These are phyloP conservation scores for Sciurus carolinensis DNA, from an alignment of 2,797 vertebrate genomes.

Conservation along the genomic window DNA sequence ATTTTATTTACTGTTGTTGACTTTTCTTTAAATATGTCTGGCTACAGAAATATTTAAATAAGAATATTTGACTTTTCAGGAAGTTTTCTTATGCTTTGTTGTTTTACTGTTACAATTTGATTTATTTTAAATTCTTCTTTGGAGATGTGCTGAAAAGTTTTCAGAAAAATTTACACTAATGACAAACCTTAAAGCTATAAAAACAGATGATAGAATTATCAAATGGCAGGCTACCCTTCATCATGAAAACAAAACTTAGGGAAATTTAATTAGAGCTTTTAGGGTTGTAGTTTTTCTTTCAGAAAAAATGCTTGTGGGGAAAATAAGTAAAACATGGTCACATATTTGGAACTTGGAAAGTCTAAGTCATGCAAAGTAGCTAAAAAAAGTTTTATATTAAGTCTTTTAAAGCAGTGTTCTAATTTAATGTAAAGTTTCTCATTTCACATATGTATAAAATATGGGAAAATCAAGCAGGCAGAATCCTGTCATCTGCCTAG, in stretches of 20 bases:
- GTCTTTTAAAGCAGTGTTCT: conserved; percentile 32
- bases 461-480: conserved; percentile 40
- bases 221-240: neutral
- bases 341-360: conserved; percentile 30
- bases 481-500: neutral
- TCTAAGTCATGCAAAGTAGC: conserved; percentile 28
- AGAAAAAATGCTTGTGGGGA: neutral
- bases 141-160: neutral
- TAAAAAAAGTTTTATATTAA: conserved; percentile 60
- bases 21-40: conserved; percentile 60
- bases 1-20: conserved; percentile 58
- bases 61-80: conserved; percentile 65
- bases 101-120: neutral
- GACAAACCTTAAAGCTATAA: neutral
- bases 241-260: conserved; percentile 48
- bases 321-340: conserved; percentile 28
- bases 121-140: conserved; percentile 43
- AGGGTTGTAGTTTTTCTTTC: neutral
- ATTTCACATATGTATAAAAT: conserved; percentile 29
- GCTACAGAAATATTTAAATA: conserved; percentile 8
- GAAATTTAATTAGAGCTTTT: conserved; percentile 35
- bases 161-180: neutral
- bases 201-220: conserved; percentile 20
- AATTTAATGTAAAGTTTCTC: conserved; percentile 28
- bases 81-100: conserved; percentile 73